A percentile compares a stretch with the other conserved stretches of the same genome.
Evolutionary conservation across 2,888 invertebrate species (phyloP).

Genomic region (Sialis fuliginosa): DNA sequence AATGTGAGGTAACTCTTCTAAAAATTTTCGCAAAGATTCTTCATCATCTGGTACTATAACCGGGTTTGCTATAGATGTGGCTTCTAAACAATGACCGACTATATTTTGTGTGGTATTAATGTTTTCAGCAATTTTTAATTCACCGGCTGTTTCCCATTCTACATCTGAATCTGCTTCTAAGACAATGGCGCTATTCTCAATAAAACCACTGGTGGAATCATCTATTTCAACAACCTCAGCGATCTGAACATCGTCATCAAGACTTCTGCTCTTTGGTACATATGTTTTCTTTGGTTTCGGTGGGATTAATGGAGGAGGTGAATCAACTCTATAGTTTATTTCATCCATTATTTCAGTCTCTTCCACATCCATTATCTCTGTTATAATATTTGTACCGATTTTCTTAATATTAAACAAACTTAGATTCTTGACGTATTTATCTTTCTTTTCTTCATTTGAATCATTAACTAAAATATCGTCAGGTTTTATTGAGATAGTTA

Average conservation of each 20-base stretch:
- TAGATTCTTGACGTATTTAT: too few relatives aligned
- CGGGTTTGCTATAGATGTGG: slow-evolving; percentile 1
- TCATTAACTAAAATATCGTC: too few relatives aligned
- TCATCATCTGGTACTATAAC: slow-evolving; percentile 38
- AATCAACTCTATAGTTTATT: slow-evolving; percentile 21
- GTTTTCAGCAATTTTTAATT: slow-evolving; percentile 19
- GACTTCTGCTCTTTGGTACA: slow-evolving; percentile 19
- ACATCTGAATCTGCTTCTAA: slow-evolving; percentile 45
- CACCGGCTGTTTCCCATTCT: slow-evolving; percentile 36
- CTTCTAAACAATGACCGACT: slow-evolving; percentile 26
- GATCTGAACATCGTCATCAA: slow-evolving; percentile 24
- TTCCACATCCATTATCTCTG: too few relatives aligned
- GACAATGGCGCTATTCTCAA: slow-evolving; percentile 34
- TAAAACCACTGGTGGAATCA: slow-evolving; percentile 19
- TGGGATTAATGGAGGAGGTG: slow-evolving; percentile 15
- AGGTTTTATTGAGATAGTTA: too few relatives aligned
- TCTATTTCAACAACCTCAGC: slow-evolving; percentile 18
- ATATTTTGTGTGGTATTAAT: slow-evolving; percentile 20
- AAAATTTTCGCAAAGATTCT: slow-evolving; percentile 32
- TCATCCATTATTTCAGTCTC: slow-evolving; percentile 4
- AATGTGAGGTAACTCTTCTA: slow-evolving; percentile 35
- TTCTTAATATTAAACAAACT: too few relatives aligned
- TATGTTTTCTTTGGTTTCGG: slow-evolving; percentile 7
- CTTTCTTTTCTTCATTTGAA: too few relatives aligned
- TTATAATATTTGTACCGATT: too few relatives aligned